Evolutionary conservation across 1,140 invertebrate species (phyloP).

Genomic region (Zaprionus gabonicus): DNA sequence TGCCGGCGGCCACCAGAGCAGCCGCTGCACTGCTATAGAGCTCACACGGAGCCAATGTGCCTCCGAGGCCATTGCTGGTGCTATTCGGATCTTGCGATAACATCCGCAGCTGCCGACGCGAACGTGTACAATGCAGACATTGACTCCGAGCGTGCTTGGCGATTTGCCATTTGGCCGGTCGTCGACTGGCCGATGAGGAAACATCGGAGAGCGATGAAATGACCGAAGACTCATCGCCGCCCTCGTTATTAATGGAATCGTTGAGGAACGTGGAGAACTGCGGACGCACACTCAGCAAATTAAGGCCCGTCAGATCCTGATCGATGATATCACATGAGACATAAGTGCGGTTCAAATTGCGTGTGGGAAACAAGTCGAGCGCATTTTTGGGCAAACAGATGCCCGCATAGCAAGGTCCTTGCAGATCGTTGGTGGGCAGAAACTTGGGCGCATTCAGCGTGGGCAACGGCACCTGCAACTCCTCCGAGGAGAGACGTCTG

Average conservation of each 20-base stretch:
- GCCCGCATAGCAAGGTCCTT: conserved; percentile 85
- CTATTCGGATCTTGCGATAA: conserved; percentile 15
- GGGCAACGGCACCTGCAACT: conserved; percentile 69
- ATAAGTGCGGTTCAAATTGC: conserved; percentile 74
- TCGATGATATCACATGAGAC: conserved; percentile 82
- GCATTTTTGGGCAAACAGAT: conserved; percentile 91
- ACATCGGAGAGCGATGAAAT: conserved; percentile 81
- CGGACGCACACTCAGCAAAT: conserved; percentile 64
- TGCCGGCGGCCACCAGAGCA: conserved; percentile 59
- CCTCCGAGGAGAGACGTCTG: conserved; percentile 66
- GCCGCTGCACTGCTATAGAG: conserved; percentile 62
- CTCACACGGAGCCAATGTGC: conserved; percentile 56
- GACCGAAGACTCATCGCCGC: conserved; percentile 73
- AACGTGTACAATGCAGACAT: conserved; percentile 74
- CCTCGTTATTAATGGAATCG: conserved; percentile 79
- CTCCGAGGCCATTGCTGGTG: conserved; percentile 14
- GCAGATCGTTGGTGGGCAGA: conserved; percentile 65
- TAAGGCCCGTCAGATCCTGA: conserved; percentile 69
- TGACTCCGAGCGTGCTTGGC: conserved; percentile 71
- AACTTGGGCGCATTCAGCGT: conserved; percentile 71
- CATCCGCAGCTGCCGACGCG: conserved; percentile 56
- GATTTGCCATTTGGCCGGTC: conserved; percentile 59
- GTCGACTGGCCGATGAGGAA: conserved; percentile 70
- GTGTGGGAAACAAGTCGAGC: conserved; percentile 88
- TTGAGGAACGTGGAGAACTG: conserved; percentile 64